These are phyloP conservation scores for Anabas testudineus DNA, from an alignment of 2,797 vertebrate species.

Conservation along the genomic window DNA sequence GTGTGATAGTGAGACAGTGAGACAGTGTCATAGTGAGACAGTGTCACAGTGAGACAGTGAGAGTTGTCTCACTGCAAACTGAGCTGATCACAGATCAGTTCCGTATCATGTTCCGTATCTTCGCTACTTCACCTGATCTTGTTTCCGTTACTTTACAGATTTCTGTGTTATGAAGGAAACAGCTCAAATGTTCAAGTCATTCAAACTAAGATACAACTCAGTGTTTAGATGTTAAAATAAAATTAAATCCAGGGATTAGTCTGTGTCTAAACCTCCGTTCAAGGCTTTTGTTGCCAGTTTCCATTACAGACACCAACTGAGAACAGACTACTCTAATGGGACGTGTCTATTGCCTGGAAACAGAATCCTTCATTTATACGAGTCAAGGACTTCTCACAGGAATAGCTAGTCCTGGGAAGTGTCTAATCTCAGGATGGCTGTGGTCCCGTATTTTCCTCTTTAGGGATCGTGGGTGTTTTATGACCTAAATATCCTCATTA, in stretches of 20 bases:
- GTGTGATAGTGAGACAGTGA: no score
- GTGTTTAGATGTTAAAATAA: not conserved
- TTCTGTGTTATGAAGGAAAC: no score
- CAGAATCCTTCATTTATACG: conserved; percentile 1
- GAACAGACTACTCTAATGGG: conserved; percentile 20
- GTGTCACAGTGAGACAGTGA: no score
- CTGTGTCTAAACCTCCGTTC: conserved; percentile 16
- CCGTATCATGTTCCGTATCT: no score
- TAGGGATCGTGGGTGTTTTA: not conserved
- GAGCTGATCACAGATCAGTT: no score
- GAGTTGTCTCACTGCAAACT: no score
- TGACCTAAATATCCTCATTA: conserved; percentile 40
- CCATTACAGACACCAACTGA: conserved; percentile 26
- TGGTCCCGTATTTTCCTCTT: not conserved
- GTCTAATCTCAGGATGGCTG: conserved; percentile 26
- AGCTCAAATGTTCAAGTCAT: no score
- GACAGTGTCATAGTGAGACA: no score
- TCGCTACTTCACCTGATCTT: no score
- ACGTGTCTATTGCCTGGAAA: conserved; percentile 46
- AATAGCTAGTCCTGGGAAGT: not conserved
- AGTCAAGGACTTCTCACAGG: conserved; percentile 10
- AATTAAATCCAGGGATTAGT: conserved; percentile 33
- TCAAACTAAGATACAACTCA: no score
- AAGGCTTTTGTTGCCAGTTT: conserved; percentile 22
- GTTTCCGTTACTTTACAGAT: no score